Percentiles rank a stretch among this genome's conserved stretches.
These are phyloP conservation scores for Cryptus viduatorius DNA, from an alignment of 2,888 invertebrate species.

Conservation along the genomic window DNA sequence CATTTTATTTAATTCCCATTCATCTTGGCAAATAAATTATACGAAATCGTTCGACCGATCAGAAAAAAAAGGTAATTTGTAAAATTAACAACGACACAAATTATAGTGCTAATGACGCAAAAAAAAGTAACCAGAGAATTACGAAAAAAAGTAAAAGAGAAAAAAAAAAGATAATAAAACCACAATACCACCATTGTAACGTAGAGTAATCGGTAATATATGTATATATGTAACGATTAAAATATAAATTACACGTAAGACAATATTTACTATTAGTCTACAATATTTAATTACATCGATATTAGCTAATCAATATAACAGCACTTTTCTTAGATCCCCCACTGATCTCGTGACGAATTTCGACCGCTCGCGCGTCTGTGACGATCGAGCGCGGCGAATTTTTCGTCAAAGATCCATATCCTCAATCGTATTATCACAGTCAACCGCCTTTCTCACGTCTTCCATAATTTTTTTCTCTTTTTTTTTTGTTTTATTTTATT, in stretches of 20 bases:
- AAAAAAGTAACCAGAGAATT: conserved; percentile 47
- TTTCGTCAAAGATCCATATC: conserved; percentile 72
- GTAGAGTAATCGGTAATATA: conserved; percentile 54
- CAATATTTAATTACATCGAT: conserved; percentile 73
- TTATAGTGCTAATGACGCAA: conserved; percentile 31
- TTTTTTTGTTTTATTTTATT: conserved; percentile 31
- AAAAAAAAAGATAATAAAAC: conserved; percentile 52
- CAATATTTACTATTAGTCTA: conserved; percentile 68
- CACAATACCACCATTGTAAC: conserved; percentile 54
- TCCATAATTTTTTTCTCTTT: conserved; percentile 59
- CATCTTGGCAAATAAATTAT: conserved; percentile 20
- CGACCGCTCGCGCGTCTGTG: conserved; percentile 64
- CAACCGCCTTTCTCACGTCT: conserved; percentile 76
- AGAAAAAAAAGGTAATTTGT: conserved; percentile 15
- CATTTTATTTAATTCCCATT: conserved; percentile 9
- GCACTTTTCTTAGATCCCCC: conserved; percentile 77
- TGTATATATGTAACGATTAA: conserved; percentile 59
- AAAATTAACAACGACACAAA: conserved; percentile 31
- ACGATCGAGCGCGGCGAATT: conserved; percentile 19
- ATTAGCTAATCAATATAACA: conserved; percentile 79
- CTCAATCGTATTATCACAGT: conserved; percentile 82
- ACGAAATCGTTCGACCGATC: conserved; percentile 23
- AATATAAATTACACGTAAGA: conserved; percentile 67
- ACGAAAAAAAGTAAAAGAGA: neutral
- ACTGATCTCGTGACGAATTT: conserved; percentile 67